A percentile compares a stretch with the other conserved stretches of the same genome.
Conservation (phyloP, 2,113 vertebrate genomes). For the Trichomycterus rosablanca region DNA sequence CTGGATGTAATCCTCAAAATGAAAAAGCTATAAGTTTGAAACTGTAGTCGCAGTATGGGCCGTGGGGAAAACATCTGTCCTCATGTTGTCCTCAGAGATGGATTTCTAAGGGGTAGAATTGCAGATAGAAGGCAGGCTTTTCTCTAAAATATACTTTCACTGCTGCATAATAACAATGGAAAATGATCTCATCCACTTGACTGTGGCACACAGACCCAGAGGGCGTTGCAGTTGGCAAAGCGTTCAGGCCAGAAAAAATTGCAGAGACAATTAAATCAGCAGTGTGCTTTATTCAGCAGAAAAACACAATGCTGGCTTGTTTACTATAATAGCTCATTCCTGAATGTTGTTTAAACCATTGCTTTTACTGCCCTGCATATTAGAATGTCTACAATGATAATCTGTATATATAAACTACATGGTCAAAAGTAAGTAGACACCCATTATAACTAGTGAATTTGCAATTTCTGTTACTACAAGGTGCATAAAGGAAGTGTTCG, state of each 20-base stretch:
- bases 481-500: too few species aligned
- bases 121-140: constrained; percentile 14
- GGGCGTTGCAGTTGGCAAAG: constrained; percentile 35
- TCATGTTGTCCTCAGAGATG: background rate
- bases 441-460: too few species aligned
- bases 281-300: constrained; percentile 21
- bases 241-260: constrained; percentile 15
- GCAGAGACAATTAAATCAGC: constrained; percentile 30
- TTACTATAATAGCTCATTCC: constrained; percentile 4
- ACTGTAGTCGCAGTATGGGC: background rate
- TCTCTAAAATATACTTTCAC: constrained; percentile 21
- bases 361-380: too few species aligned
- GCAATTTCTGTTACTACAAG: too few species aligned
- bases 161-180: constrained; percentile 38
- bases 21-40: background rate
- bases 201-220: constrained; percentile 30
- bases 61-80: constrained; percentile 12
- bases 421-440: too few species aligned
- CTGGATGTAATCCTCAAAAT: too few species aligned
- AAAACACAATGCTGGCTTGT: constrained; percentile 4
- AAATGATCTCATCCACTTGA: constrained; percentile 37
- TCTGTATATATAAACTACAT: too few species aligned
- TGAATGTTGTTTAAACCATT: too few species aligned
- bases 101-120: background rate
- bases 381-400: too few species aligned